phyloP scores from a whole-genome alignment of 2,113 vertebrate genomes.

The Carassius auratus region DNA sequence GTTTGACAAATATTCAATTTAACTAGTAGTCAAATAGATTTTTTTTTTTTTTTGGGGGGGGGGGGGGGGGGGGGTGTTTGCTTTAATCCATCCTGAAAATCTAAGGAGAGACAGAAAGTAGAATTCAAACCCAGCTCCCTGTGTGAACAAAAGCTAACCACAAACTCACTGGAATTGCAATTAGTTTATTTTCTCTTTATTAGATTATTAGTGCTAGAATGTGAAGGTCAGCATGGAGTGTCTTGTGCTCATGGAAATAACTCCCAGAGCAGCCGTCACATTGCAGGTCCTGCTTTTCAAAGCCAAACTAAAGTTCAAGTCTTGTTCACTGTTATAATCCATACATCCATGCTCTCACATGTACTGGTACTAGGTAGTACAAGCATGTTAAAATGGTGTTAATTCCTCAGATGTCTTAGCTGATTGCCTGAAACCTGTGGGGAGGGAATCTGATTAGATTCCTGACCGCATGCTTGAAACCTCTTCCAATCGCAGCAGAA shows the following conservation, averaged over 20 bases:
- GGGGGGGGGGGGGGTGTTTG: too few species aligned
- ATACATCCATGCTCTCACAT: neutral
- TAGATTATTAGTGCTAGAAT: slow-evolving; percentile 1
- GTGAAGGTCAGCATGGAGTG: neutral
- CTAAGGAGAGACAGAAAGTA: neutral
- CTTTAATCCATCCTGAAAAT: neutral
- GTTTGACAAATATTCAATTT: slow-evolving; percentile 17
- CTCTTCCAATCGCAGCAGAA: slow-evolving; percentile 16
- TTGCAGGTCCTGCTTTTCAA: neutral
- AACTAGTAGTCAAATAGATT: neutral
- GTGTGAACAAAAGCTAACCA: neutral
- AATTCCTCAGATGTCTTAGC: slow-evolving; percentile 15
- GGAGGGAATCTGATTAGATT: slow-evolving; percentile 23
- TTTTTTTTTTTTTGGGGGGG: neutral
- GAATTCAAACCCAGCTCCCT: neutral
- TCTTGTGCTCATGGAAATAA: neutral
- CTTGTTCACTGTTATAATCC: neutral
- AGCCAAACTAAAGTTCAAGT: neutral
- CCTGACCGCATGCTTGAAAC: slow-evolving; percentile 25
- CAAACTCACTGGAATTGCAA: neutral
- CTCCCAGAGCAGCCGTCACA: neutral
- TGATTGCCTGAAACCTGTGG: slow-evolving; percentile 15
- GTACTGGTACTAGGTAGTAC: neutral
- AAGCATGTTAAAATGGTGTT: neutral
- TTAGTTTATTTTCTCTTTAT: neutral